Conservation (phyloP, 2,797 vertebrate species). For the Dipus sagitta region DNA sequence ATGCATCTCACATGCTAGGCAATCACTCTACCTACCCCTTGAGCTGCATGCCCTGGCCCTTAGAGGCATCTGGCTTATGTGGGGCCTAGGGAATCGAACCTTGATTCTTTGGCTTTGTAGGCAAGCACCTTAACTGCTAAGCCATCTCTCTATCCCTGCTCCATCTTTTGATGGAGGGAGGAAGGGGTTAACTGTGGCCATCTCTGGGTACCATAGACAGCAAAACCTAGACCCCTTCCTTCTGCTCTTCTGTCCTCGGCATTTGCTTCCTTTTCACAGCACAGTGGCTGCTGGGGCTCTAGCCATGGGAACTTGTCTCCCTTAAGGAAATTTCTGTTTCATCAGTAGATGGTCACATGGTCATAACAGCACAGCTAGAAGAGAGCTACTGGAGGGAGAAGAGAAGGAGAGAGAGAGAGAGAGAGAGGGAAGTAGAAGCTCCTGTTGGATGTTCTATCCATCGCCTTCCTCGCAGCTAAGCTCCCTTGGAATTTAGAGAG, state of each 20-base stretch:
- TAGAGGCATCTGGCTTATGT: no score
- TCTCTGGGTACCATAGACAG: not conserved
- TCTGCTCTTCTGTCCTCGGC: not conserved
- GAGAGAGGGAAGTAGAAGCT: not conserved
- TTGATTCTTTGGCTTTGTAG: no score
- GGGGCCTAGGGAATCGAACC: no score
- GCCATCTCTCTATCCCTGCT: no score
- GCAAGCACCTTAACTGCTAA: no score
- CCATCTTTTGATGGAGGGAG: not conserved
- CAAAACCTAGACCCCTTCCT: conserved; percentile 1
- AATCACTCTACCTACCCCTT: not conserved
- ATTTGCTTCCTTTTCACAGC: not conserved
- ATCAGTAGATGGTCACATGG: not conserved
- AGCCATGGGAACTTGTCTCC: not conserved
- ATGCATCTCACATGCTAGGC: not conserved
- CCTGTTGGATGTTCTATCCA: not conserved
- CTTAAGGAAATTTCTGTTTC: not conserved
- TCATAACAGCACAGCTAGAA: not conserved
- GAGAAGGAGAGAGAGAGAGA: not conserved
- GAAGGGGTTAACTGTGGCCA: not conserved
- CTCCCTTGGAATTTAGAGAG: not conserved
- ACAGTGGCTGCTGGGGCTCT: not conserved
- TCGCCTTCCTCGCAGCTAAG: not conserved
- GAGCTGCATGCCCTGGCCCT: not conserved
- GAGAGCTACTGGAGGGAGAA: not conserved